Evolutionary conservation across 2,113 vertebrate genomes (phyloP).

Genomic region (Perca flavescens): DNA sequence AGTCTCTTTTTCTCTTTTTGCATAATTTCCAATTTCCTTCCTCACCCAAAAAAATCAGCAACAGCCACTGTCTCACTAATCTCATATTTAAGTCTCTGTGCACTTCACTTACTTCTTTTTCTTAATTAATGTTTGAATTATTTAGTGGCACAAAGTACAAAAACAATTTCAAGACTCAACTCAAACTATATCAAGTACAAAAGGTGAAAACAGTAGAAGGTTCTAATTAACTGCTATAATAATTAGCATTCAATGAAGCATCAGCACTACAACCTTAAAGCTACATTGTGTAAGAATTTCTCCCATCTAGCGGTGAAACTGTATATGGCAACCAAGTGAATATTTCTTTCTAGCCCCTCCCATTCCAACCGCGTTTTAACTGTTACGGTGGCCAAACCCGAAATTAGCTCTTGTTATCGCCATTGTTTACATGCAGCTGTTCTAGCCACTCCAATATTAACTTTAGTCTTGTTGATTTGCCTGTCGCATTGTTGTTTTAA

Average conservation of each 20-base stretch:
- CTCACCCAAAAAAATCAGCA: slow-evolving; percentile 41
- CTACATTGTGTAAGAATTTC: no score
- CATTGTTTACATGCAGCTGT: no score
- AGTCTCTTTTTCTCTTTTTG: slow-evolving; percentile 39
- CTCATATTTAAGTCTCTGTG: slow-evolving; percentile 34
- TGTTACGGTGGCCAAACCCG: no score
- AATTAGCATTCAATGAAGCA: not conserved
- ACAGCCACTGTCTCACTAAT: slow-evolving; percentile 45
- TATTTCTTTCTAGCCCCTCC: no score
- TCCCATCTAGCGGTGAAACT: no score
- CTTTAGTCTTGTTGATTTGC: no score
- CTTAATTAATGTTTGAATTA: slow-evolving; percentile 53
- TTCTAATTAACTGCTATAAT: not conserved
- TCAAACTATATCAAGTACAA: not conserved
- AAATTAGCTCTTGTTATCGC: no score
- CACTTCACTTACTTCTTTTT: slow-evolving; percentile 13
- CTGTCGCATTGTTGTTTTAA: no score
- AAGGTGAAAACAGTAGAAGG: not conserved
- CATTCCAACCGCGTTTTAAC: no score
- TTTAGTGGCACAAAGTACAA: slow-evolving; percentile 41
- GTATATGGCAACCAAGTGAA: no score
- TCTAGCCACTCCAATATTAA: no score
- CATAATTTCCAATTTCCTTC: slow-evolving; percentile 66
- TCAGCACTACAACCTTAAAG: not conserved
- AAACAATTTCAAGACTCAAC: slow-evolving; percentile 18